Conservation (phyloP, 2,888 invertebrate species). For the Herminia tarsipennalis region DNA sequence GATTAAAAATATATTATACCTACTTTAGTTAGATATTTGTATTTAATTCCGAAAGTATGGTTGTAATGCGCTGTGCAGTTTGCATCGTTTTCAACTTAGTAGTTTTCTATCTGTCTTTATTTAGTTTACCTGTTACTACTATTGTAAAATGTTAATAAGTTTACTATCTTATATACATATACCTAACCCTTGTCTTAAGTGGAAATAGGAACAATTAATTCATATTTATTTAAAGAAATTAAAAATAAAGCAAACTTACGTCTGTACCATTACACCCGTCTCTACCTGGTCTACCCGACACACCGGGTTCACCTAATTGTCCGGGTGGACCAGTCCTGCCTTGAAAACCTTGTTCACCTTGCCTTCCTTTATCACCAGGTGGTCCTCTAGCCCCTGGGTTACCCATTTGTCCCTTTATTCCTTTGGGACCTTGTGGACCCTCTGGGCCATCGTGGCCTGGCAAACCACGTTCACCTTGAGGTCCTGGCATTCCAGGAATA, state of each 20-base stretch:
- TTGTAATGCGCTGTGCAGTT: too few species aligned
- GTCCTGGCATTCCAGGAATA: slow-evolving; percentile 89
- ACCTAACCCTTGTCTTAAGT: too few species aligned
- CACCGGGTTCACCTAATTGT: slow-evolving; percentile 88
- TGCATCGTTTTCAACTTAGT: too few species aligned
- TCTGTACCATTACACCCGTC: slow-evolving; percentile 99
- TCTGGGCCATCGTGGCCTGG: slow-evolving; percentile 93
- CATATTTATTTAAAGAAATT: not conserved
- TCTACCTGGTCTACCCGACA: slow-evolving; percentile 92
- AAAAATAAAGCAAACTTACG: slow-evolving; percentile 82
- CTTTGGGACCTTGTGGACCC: slow-evolving; percentile 95
- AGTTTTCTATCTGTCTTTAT: too few species aligned
- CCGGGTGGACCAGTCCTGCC: slow-evolving; percentile 79
- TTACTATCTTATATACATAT: too few species aligned
- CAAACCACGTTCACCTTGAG: slow-evolving; percentile 90
- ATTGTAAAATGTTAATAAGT: too few species aligned
- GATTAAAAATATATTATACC: too few species aligned
- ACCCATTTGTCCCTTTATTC: slow-evolving; percentile 95
- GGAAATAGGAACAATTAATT: too few species aligned
- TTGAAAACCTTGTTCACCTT: slow-evolving; percentile 95
- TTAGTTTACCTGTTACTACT: too few species aligned
- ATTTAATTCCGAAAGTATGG: too few species aligned
- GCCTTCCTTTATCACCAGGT: slow-evolving; percentile 94
- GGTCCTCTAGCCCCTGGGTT: slow-evolving; percentile 92
- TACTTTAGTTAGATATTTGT: too few species aligned